Conservation (phyloP, 2,797 vertebrate genomes). For the Agapornis canus region DNA sequence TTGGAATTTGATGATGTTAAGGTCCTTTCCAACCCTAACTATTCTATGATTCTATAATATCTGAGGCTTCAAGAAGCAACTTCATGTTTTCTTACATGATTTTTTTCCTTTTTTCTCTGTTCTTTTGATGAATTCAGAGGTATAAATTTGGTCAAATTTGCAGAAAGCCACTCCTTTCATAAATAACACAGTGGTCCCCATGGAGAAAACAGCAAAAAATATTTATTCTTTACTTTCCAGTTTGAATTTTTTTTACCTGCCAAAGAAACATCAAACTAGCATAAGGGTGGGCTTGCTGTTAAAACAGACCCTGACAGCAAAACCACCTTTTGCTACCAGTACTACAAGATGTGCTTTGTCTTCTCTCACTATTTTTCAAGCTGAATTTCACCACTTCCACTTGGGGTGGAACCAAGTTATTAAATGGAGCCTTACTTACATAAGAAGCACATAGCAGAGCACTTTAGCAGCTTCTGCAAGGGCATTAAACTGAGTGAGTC, state of each 20-base stretch:
- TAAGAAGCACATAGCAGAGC: conserved; percentile 15
- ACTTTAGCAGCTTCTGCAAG: conserved; percentile 2
- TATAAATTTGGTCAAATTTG: not conserved
- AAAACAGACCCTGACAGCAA: not conserved
- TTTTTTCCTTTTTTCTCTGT: not conserved
- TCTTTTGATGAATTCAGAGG: not conserved
- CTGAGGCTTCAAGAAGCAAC: not conserved
- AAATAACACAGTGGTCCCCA: not conserved
- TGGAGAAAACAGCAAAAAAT: not conserved
- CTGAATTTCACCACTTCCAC: not conserved
- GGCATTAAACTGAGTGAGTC: not conserved
- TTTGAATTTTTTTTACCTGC: not conserved
- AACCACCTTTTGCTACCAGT: not conserved
- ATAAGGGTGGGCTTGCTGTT: not conserved
- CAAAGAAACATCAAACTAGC: not conserved
- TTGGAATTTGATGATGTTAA: too few relatives aligned
- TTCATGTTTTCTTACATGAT: not conserved
- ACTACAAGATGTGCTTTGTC: not conserved
- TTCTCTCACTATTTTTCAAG: not conserved
- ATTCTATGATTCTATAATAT: not conserved
- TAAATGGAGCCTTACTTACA: conserved; percentile 5
- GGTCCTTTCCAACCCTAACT: too few relatives aligned
- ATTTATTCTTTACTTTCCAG: not conserved
- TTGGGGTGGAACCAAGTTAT: not conserved
- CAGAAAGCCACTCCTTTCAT: not conserved